A percentile compares a stretch with the other conserved stretches of the same genome.
These are phyloP conservation scores for Grammomys dolichurus DNA, from an alignment of 2,113 vertebrate species.

Conservation along the genomic window DNA sequence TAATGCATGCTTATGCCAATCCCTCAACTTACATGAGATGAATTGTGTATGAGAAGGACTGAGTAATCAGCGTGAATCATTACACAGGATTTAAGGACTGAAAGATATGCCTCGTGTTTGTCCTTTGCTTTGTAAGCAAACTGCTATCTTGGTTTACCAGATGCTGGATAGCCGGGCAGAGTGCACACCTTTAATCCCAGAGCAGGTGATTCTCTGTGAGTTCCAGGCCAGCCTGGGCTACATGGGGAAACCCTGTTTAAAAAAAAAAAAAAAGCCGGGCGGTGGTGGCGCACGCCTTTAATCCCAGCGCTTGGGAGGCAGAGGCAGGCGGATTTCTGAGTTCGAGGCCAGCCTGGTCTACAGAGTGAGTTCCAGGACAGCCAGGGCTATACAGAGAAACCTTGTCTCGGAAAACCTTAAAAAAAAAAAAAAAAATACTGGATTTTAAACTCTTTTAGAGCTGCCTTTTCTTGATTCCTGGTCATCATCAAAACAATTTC, in stretches of 20 bases:
- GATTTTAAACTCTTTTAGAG: not conserved
- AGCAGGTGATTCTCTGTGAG: not conserved
- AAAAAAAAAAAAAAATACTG: not conserved
- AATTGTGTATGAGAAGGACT: slow-evolving; percentile 64
- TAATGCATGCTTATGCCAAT: slow-evolving; percentile 19
- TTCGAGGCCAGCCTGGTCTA: not conserved
- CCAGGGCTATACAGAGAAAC: not conserved
- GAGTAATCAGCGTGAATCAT: not conserved
- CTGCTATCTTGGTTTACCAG: not conserved
- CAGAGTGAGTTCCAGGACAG: not conserved
- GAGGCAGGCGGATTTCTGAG: not conserved
- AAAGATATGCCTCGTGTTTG: not conserved
- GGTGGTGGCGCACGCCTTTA: too few species aligned
- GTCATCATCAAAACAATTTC: not conserved
- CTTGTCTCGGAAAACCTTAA: not conserved
- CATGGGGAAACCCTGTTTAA: not conserved
- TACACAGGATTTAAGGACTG: slow-evolving; percentile 38
- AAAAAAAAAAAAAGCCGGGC: not conserved
- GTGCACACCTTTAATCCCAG: not conserved
- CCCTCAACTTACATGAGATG: slow-evolving; percentile 4
- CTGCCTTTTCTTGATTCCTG: slow-evolving; percentile 54
- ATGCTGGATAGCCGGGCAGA: not conserved
- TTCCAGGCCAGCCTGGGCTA: not conserved
- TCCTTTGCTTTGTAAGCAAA: slow-evolving; percentile 7
- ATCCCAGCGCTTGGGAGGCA: too few species aligned